phyloP scores from a whole-genome alignment of 2,888 invertebrate genomes.

The Melipona beecheii region DNA sequence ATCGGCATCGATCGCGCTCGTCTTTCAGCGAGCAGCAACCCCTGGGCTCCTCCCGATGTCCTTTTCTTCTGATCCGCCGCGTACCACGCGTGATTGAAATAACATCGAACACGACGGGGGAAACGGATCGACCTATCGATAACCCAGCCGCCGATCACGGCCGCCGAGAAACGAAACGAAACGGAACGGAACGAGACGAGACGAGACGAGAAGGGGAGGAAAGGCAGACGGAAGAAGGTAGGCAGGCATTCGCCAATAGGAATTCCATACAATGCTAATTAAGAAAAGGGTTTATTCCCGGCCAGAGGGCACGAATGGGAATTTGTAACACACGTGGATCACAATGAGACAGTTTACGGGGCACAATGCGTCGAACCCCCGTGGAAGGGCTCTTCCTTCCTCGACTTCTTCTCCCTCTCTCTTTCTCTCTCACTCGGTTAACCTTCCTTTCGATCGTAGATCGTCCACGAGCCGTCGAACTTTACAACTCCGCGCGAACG shows the following conservation, averaged over 20 bases:
- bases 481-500: conserved; percentile 8
- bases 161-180: conserved; percentile 11
- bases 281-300: conserved; percentile 78
- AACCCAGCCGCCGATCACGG: conserved; percentile 34
- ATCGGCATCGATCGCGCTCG: neutral
- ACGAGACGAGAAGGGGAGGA: conserved; percentile 6
- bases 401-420: neutral
- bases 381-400: conserved; percentile 43
- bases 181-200: too few relatives aligned
- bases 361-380: conserved; percentile 62
- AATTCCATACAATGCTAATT: conserved; percentile 80
- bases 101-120: conserved; percentile 59
- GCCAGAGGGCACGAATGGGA: conserved; percentile 76
- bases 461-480: conserved; percentile 17
- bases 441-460: neutral
- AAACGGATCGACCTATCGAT: conserved; percentile 60
- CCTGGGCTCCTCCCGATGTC: conserved; percentile 37
- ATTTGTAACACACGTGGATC: conserved; percentile 79
- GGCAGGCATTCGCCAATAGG: conserved; percentile 67
- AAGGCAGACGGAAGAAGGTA: conserved; percentile 10
- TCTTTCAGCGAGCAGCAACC: neutral
- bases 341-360: conserved; percentile 77
- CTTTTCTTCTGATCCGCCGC: conserved; percentile 29
- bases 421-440: neutral
- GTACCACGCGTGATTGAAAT: conserved; percentile 63